Percentiles rank a stretch among this genome's conserved stretches.
Evolutionary conservation across 2,888 invertebrate species (phyloP).

Genomic region (Hanleya hanleyi): DNA sequence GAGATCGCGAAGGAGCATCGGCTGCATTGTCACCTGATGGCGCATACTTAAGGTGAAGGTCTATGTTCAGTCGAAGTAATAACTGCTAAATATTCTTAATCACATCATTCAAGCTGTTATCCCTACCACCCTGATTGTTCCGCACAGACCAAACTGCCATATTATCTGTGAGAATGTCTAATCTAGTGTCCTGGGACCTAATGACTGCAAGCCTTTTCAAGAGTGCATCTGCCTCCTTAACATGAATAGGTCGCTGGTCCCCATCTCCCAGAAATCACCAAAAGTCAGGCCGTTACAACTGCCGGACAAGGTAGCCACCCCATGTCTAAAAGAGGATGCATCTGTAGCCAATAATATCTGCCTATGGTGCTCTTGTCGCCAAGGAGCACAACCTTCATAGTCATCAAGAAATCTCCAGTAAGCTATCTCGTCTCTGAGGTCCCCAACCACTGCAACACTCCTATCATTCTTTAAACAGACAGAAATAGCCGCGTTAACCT

Average conservation of each 20-base stretch:
- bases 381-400: background rate
- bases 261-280: background rate
- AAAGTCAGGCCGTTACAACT: background rate
- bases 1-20: too few species aligned
- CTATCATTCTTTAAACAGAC: background rate
- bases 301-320: background rate
- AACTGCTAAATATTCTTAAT: background rate
- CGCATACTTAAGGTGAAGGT: slow-evolving; percentile 29
- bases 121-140: background rate
- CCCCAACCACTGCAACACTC: background rate
- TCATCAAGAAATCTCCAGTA: background rate
- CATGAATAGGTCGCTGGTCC: background rate
- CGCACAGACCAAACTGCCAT: background rate
- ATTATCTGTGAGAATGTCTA: background rate
- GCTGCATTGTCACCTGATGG: slow-evolving; percentile 18
- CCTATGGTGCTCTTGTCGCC: background rate
- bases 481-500: slow-evolving; percentile 9
- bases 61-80: slow-evolving; percentile 18
- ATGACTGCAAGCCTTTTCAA: background rate
- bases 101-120: background rate
- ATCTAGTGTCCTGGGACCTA: background rate
- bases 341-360: background rate
- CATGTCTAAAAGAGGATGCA: background rate
- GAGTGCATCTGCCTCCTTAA: background rate
- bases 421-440: background rate